Base-by-base conservation (phyloP, 1,140 invertebrate genomes). In the Euwallacea fornicatus region DNA sequence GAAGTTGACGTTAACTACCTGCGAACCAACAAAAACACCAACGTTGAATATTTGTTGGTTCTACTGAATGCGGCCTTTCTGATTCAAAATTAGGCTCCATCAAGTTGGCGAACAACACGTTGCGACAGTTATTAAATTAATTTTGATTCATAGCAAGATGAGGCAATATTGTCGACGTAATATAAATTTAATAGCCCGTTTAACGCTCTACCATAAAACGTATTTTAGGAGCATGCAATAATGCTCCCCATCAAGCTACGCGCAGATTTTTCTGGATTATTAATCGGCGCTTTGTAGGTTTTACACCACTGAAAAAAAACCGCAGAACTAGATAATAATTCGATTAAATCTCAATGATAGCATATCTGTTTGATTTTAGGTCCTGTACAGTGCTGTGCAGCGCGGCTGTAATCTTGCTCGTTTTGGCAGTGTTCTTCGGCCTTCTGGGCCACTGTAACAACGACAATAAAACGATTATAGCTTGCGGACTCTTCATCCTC, bases 391-490 rank as follows among this genome's bases (percentile, higher is more conserved):
- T 87, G 13, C 86, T 88, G 70, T 85, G 86, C 77, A 84, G 86
- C 50, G 82, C 81, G 42, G 85, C 86, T 8, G 82, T 85, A 42
- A 75, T 82, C 15, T 76, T 89, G 59, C 83, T 88, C 62, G 75
- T 88, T 16, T 80, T 85, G 13, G 87, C 85, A 53, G 86, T 85
- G 16, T 80, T 89, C 72, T 87, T 84, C 46, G 86, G 87, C 42
- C 75, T 89, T 66, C 82, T 87, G 73, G 87, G 87, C 58, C 86
- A 88, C 77, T 88, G 86, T 79, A 86, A 86, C 78, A 84, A 84
- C 61, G 87, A 89, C 82, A 85, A 87, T 76, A 86, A 87, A 77
- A 88, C 86, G 10, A 83, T 89, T 16, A 81, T 89, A 9, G 87
- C 87, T 15, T 87, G 86, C 72, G 87, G 87, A 72, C 78, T 88